Conservation (phyloP, 2,113 vertebrate genomes). For the Nothobranchius kuhntae region DNA sequence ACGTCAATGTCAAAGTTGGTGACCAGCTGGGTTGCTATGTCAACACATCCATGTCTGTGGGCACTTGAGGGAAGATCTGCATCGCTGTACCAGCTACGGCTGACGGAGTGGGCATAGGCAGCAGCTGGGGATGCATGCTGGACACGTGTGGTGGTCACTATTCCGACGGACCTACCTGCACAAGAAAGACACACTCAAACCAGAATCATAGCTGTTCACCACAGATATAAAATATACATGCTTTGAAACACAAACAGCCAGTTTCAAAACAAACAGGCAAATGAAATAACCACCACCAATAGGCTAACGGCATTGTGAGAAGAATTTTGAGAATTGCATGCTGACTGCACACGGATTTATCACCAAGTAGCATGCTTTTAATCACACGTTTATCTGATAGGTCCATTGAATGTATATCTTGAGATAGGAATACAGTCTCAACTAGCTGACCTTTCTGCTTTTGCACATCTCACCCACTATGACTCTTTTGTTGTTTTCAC, state of each 20-base stretch:
- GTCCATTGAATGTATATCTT: neutral
- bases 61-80: constrained; percentile 82
- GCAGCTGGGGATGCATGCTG: constrained; percentile 92
- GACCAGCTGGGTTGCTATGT: constrained; percentile 90
- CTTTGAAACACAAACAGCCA: neutral
- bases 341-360: too few species aligned
- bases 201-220: neutral
- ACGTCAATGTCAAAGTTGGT: constrained; percentile 92
- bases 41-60: constrained; percentile 79
- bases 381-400: constrained; percentile 4
- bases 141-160: constrained; percentile 93
- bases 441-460: neutral
- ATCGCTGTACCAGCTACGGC: constrained; percentile 90
- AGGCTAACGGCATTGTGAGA: too few species aligned
- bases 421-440: constrained; percentile 26
- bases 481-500: constrained; percentile 39
- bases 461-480: neutral
- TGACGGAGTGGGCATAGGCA: constrained; percentile 87
- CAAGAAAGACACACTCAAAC: constrained; percentile 10
- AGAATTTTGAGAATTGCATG: neutral
- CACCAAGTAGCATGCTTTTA: constrained; percentile 18
- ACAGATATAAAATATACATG: neutral
- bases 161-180: constrained; percentile 91
- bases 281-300: neutral
- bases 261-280: neutral